Evolutionary conservation across 2,797 vertebrate species (phyloP).

Genomic region (Selene dorsalis): DNA sequence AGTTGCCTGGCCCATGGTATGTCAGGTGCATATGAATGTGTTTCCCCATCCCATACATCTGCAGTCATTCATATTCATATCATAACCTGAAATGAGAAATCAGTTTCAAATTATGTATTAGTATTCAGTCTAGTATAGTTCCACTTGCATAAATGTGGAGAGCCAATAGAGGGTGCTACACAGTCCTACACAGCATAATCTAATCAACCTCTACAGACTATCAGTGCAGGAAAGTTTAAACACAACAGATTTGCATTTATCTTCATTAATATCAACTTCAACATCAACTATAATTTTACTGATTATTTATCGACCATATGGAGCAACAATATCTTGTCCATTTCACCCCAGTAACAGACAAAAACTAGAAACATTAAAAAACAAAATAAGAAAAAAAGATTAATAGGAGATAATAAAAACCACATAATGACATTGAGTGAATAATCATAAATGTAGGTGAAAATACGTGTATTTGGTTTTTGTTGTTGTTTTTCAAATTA

Average conservation of each 20-base stretch:
- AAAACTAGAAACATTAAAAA: neutral
- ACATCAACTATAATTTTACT: neutral
- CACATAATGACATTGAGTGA: neutral
- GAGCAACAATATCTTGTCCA: neutral
- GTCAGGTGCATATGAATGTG: neutral
- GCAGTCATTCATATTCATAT: neutral
- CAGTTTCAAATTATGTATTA: neutral
- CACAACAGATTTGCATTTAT: neutral
- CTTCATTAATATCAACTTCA: no score
- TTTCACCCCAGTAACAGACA: neutral
- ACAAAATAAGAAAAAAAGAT: neutral
- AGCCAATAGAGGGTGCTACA: conserved; percentile 71
- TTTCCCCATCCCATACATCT: conserved; percentile 3
- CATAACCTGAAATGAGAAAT: conserved; percentile 12
- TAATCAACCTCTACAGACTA: conserved; percentile 1
- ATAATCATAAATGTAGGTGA: neutral
- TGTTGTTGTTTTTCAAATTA: neutral
- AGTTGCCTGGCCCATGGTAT: neutral
- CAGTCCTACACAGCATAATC: conserved; percentile 27
- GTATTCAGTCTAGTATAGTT: neutral
- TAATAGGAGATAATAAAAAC: neutral
- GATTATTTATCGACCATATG: neutral
- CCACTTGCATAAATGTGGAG: conserved; percentile 38
- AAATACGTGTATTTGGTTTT: neutral
- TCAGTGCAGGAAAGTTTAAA: neutral